These are phyloP conservation scores for Buceros bicornis DNA, from an alignment of 2,797 vertebrate species.

Conservation along the genomic window DNA sequence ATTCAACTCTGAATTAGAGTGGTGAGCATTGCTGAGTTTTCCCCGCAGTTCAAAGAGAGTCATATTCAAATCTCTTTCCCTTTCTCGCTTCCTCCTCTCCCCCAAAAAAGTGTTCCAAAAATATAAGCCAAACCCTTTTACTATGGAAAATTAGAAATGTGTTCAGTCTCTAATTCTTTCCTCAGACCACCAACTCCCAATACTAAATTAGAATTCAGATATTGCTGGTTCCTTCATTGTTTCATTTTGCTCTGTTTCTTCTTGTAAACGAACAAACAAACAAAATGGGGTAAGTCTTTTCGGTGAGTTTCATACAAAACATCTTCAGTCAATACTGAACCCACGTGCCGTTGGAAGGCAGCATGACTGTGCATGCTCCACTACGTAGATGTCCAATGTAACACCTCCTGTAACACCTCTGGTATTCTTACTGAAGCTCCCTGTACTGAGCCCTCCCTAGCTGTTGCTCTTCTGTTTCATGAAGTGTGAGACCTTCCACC, in stretches of 20 bases:
- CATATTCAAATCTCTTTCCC: background rate
- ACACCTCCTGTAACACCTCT: rapidly evolving
- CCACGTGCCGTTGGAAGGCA: rapidly evolving
- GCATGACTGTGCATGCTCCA: background rate
- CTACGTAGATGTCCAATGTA: rapidly evolving
- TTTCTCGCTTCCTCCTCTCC: rapidly evolving
- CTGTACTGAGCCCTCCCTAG: background rate
- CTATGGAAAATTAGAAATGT: background rate
- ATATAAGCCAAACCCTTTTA: background rate
- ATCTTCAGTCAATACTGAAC: rapidly evolving
- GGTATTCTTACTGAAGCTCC: background rate
- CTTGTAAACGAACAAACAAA: background rate
- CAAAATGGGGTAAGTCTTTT: background rate
- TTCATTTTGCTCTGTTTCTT: background rate
- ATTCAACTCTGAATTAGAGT: background rate
- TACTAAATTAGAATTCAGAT: background rate
- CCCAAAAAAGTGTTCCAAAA: background rate
- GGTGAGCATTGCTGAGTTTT: background rate
- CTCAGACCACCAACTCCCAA: background rate
- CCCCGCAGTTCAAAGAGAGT: background rate
- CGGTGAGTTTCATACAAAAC: background rate
- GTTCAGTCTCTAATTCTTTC: background rate
- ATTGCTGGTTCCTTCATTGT: background rate
- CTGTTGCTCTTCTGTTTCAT: background rate
- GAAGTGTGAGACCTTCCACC: rapidly evolving